Percentiles rank a stretch among this genome's conserved stretches.
Evolutionary conservation across 2,888 invertebrate species (phyloP).

Genomic region (Lithodes maja): DNA sequence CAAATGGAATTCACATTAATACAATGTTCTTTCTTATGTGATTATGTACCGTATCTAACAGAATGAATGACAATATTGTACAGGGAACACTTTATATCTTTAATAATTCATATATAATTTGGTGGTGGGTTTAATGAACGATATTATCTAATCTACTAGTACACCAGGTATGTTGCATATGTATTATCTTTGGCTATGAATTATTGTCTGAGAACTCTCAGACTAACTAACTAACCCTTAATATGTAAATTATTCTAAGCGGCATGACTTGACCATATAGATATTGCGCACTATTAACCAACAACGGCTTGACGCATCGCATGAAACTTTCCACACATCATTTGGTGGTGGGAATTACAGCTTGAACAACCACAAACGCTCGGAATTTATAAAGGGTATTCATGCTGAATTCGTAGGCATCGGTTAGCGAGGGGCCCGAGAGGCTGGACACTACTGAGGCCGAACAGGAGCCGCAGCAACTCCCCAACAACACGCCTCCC

Average conservation of each 20-base stretch:
- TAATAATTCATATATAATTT: not conserved
- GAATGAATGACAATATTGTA: not conserved
- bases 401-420: constrained; percentile 51
- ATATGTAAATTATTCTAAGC: not conserved
- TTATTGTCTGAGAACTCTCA: too few relatives aligned
- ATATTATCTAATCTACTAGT: not conserved
- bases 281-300: not conserved
- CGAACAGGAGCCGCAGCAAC: constrained; percentile 11
- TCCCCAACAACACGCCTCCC: constrained; percentile 7
- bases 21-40: too few relatives aligned
- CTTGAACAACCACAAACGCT: constrained; percentile 5
- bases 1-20: too few relatives aligned
- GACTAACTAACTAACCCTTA: too few relatives aligned
- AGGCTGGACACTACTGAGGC: constrained; percentile 21
- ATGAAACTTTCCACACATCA: constrained; percentile 1
- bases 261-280: not conserved
- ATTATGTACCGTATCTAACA: not conserved
- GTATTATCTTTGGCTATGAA: too few relatives aligned
- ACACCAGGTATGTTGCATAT: too few relatives aligned
- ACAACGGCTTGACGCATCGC: not conserved
- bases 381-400: constrained; percentile 12
- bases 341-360: constrained; percentile 30
- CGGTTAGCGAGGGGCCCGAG: constrained; percentile 38
- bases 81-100: constrained; percentile 5
- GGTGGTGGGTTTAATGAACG: not conserved